These are phyloP conservation scores for Perca fluviatilis DNA, from an alignment of 2,113 vertebrate genomes.

Conservation along the genomic window DNA sequence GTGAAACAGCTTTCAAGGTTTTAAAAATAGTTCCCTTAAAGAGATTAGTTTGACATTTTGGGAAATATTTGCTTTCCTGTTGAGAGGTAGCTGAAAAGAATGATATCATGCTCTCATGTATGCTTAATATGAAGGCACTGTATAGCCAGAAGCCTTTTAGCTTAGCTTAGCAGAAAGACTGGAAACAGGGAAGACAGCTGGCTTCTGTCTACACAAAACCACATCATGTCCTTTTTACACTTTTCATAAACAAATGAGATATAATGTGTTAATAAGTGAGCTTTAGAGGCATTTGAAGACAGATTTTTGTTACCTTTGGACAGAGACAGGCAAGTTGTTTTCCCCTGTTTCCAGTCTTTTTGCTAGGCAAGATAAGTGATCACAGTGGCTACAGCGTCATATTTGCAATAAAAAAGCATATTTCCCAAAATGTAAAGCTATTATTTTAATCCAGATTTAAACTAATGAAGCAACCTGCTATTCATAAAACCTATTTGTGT, in stretches of 20 bases:
- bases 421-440: slow-evolving; percentile 26
- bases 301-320: not conserved
- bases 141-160: not conserved
- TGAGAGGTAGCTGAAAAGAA: not conserved
- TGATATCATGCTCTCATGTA: not conserved
- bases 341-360: not conserved
- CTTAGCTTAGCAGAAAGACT: not conserved
- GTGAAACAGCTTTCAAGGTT: not conserved
- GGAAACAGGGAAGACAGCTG: not conserved
- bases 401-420: slow-evolving; percentile 5
- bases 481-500: slow-evolving; percentile 30
- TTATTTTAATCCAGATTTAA: slow-evolving; percentile 17
- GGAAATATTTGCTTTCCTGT: not conserved
- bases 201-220: not conserved
- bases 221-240: too few species aligned
- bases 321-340: not conserved
- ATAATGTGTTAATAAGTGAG: not conserved
- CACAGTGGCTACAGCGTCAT: not conserved
- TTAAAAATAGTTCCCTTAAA: not conserved
- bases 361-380: not conserved
- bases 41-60: not conserved
- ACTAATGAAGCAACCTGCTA: slow-evolving; percentile 27
- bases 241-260: not conserved
- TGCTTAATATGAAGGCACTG: not conserved
- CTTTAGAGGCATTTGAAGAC: not conserved